Percentiles rank a stretch among this genome's conserved stretches.
These are phyloP conservation scores for Phasia obesa DNA, from an alignment of 2,888 invertebrate species.

Conservation along the genomic window DNA sequence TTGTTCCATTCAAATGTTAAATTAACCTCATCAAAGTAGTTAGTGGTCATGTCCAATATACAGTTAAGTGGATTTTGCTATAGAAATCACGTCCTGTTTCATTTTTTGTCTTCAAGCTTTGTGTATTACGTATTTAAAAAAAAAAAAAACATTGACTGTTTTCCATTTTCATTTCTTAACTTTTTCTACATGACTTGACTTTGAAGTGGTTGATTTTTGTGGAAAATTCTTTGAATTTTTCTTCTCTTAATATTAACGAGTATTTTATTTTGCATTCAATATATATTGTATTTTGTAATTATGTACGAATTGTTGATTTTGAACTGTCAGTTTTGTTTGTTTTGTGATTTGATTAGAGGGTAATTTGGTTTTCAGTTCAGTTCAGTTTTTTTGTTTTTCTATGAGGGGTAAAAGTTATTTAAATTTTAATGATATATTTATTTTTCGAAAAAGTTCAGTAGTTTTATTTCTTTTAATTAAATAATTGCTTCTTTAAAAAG, in stretches of 20 bases:
- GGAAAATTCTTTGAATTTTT: constrained; percentile 64
- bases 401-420: constrained; percentile 14
- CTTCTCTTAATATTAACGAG: constrained; percentile 9
- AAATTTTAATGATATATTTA: constrained; percentile 67
- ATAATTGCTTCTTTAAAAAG: constrained; percentile 22
- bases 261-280: constrained; percentile 57
- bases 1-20: constrained; percentile 63
- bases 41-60: constrained; percentile 63
- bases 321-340: constrained; percentile 68
- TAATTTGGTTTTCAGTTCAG: constrained; percentile 49
- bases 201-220: constrained; percentile 61
- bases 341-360: constrained; percentile 69
- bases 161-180: constrained; percentile 47
- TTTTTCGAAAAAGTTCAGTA: constrained; percentile 33
- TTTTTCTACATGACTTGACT: constrained; percentile 59
- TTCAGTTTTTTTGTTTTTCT: background rate
- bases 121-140: constrained; percentile 11
- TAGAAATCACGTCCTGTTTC: constrained; percentile 63
- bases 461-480: constrained; percentile 4
- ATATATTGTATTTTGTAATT: constrained; percentile 46
- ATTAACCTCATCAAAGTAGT: constrained; percentile 67
- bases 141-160: constrained; percentile 37
- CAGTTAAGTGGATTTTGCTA: constrained; percentile 60
- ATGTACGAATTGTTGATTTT: constrained; percentile 69
- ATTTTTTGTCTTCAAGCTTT: constrained; percentile 39